phyloP scores from a whole-genome alignment of 2,888 invertebrate species.

The Panopea generosa region DNA sequence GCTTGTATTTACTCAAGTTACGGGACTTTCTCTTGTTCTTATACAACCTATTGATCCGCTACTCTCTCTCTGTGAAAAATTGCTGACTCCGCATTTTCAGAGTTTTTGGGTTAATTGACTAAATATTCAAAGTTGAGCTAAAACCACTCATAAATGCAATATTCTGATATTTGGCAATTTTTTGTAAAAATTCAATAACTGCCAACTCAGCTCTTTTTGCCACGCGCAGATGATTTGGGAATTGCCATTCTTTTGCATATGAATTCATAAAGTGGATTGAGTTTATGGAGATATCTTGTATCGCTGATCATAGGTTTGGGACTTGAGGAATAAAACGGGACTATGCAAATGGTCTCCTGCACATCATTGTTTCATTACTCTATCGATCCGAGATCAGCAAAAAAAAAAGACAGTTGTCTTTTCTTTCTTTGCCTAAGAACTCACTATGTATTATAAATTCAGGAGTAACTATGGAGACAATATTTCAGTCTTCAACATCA shows the following conservation, averaged over 20 bases:
- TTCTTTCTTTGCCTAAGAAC: too few relatives aligned
- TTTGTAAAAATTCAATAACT: constrained; percentile 42
- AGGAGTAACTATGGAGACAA: too few relatives aligned
- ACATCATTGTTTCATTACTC: constrained; percentile 41
- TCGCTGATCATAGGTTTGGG: constrained; percentile 6
- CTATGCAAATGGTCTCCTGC: constrained; percentile 43
- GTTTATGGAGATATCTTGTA: constrained; percentile 7
- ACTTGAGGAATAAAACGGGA: constrained; percentile 21
- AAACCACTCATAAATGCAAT: too few relatives aligned
- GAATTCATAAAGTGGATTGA: not conserved
- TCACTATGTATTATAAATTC: too few relatives aligned
- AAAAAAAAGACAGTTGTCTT: too few relatives aligned
- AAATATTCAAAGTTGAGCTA: too few relatives aligned
- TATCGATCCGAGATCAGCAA: constrained; percentile 19
- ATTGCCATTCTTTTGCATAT: constrained; percentile 15
- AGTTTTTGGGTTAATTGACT: too few relatives aligned
- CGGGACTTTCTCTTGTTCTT: too few relatives aligned
- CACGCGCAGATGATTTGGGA: constrained; percentile 27
- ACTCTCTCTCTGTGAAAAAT: constrained; percentile 11
- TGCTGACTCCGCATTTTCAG: constrained; percentile 24
- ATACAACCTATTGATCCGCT: constrained; percentile 12
- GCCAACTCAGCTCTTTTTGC: constrained; percentile 51
- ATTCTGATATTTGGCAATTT: constrained; percentile 8
- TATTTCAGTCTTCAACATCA: too few relatives aligned
- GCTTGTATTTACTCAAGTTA: too few relatives aligned